These are phyloP conservation scores for Chelmon rostratus DNA, from an alignment of 2,797 vertebrate species.

Conservation along the genomic window DNA sequence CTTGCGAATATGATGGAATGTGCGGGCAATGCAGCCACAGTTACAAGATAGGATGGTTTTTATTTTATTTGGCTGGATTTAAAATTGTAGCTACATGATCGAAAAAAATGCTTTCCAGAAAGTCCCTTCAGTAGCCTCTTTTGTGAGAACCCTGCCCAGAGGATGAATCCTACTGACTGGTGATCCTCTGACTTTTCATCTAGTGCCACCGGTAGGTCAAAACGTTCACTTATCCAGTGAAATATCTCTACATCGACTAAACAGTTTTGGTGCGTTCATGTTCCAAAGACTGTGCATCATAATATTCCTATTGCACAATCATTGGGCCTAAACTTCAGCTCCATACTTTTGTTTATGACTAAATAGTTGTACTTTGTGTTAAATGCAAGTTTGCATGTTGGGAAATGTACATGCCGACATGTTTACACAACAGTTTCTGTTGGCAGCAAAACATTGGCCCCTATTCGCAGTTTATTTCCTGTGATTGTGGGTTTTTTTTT, in stretches of 20 bases:
- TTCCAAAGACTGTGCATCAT: neutral
- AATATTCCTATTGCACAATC: neutral
- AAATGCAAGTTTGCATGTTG: too few species aligned
- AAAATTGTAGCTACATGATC: constrained; percentile 1
- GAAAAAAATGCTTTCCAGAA: neutral
- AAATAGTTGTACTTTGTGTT: neutral
- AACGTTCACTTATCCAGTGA: neutral
- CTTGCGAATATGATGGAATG: constrained; percentile 42
- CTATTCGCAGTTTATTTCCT: neutral
- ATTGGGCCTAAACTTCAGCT: neutral
- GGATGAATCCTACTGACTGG: neutral
- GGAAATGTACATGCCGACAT: neutral
- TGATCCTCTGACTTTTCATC: too few species aligned
- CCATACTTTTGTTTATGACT: neutral
- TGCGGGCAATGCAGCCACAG: constrained; percentile 13
- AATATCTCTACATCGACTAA: neutral
- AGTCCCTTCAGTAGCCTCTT: neutral
- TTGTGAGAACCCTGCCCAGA: neutral
- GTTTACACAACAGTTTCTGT: neutral
- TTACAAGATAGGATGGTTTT: constrained; percentile 18
- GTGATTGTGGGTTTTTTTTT: neutral
- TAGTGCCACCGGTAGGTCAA: too few species aligned
- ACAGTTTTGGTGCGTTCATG: neutral
- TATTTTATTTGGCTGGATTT: constrained; percentile 37
- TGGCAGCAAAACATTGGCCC: neutral